Base-by-base conservation (phyloP, 2,113 vertebrate species). In the Pterocles orientalis region DNA sequence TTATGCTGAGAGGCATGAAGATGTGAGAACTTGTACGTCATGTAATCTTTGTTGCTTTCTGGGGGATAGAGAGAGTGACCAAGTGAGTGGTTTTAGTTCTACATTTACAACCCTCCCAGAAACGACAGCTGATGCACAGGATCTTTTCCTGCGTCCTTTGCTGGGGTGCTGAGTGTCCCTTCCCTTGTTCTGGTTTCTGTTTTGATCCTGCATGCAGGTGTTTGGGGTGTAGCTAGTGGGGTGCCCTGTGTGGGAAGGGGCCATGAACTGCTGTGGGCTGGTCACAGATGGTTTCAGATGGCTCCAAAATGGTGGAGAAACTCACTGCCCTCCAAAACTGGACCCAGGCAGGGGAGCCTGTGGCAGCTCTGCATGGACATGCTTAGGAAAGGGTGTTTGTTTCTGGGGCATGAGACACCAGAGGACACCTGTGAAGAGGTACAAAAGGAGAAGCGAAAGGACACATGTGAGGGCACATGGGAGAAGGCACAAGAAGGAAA, bases 161-260 rank as follows among this genome's bases (percentile, higher is more conserved):
- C 39, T 3, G 9, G 25, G 76, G 51, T 62, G 13, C 6, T 54
- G 61, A 43, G 11, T 51, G 9, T 2, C 18, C 9, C 34, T 85
- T 57, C 10, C 21, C 9, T 51, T 53, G 24, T 82, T 10, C 61
- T 82, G 26, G 6, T 6, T 82, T 88, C 45, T 58, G 4, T 39
- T 86, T 60, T 75, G 34, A 31, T 54, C 15, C 17, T 0, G 0
- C 7, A 15, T 66, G 34, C 18, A 66, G 23, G 4, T n/a, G 7
- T 53, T 75, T 48, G 20, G 12, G 6, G 4, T 23, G 54, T 47
- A 61, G 8, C 5, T 68, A 21, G 8, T 53, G 54, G 21, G 39
- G 5, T 69, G 29, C 11, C 13, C 54, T 41, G 6, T 56, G 45
- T 82, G 61, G 31, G 15, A 82, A 18, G 7, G 68, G 31, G 60